Conservation (phyloP, 2,113 vertebrate genomes). For the Phrynosoma platyrhinos region DNA sequence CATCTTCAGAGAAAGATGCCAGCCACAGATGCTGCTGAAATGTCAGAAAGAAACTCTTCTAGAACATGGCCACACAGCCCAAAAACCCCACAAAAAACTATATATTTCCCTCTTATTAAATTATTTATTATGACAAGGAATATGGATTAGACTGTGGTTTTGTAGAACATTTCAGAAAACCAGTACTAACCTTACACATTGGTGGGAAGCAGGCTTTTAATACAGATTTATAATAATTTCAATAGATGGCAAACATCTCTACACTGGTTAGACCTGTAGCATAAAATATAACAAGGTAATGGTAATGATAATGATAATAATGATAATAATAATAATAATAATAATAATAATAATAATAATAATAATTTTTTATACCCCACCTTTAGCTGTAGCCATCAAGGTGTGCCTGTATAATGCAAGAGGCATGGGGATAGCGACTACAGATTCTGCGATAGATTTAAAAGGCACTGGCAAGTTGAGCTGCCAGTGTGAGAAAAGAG, state of each 20-base stretch:
- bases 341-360: no score
- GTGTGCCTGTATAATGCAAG: constrained; percentile 42
- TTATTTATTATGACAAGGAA: constrained; percentile 45
- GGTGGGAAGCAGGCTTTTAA: constrained; percentile 49
- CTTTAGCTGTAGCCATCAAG: no score
- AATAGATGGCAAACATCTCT: constrained; percentile 41
- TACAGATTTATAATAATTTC: constrained; percentile 49
- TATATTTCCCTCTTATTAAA: constrained; percentile 51
- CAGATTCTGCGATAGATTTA: constrained; percentile 46
- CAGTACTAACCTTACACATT: constrained; percentile 41
- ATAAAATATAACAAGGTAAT: constrained; percentile 36
- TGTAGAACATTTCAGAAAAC: constrained; percentile 35
- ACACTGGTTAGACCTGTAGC: constrained; percentile 42
- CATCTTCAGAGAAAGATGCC: no score
- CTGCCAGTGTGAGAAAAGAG: constrained; percentile 31
- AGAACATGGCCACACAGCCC: no score
- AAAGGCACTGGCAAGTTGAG: constrained; percentile 49
- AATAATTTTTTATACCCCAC: no score
- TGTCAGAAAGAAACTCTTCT: no score
- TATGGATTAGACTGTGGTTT: constrained; percentile 21
- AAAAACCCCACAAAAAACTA: no score
- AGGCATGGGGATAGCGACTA: constrained; percentile 34
- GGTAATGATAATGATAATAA: no score
- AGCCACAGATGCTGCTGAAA: no score
- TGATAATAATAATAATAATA: no score